These are phyloP conservation scores for Drosophila atripex DNA, from an alignment of 2,888 invertebrate species.

Conservation along the genomic window DNA sequence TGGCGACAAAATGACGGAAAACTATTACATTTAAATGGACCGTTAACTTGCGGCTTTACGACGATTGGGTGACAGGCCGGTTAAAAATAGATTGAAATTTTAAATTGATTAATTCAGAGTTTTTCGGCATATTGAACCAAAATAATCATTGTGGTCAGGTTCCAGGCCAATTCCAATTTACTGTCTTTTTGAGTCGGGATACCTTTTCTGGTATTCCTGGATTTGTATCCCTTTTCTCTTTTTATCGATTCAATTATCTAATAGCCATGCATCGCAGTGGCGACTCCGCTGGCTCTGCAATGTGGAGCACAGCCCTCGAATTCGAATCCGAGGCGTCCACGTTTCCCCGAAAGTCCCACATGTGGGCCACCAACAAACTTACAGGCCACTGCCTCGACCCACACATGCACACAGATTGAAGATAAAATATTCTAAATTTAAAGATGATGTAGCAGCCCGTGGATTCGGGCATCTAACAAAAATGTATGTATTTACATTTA, in stretches of 20 bases:
- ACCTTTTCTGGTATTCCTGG: not conserved
- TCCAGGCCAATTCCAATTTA: not conserved
- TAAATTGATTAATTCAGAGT: slow-evolving; percentile 22
- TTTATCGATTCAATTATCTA: slow-evolving; percentile 26
- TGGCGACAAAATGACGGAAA: slow-evolving; percentile 47
- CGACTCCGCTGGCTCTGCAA: slow-evolving; percentile 11
- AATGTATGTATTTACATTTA: slow-evolving; percentile 11
- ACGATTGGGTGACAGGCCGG: slow-evolving; percentile 40
- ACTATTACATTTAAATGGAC: slow-evolving; percentile 50
- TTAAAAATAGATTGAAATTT: slow-evolving; percentile 35
- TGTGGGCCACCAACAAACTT: slow-evolving; percentile 30
- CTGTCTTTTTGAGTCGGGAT: not conserved
- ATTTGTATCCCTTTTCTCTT: not conserved
- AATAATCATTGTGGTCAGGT: slow-evolving; percentile 5
- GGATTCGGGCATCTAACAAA: slow-evolving; percentile 58
- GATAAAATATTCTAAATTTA: slow-evolving; percentile 74
- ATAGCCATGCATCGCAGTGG: slow-evolving; percentile 11
- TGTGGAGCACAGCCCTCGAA: slow-evolving; percentile 13
- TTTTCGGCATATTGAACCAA: slow-evolving; percentile 10
- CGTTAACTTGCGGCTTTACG: slow-evolving; percentile 45
- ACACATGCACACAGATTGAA: slow-evolving; percentile 61
- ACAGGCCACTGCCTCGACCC: slow-evolving; percentile 36
- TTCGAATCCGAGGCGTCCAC: slow-evolving; percentile 9
- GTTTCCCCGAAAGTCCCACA: slow-evolving; percentile 41
- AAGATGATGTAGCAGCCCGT: slow-evolving; percentile 72